Base-by-base conservation (phyloP, 2,888 invertebrate genomes). In the Caenorhabditis sp. region DNA sequence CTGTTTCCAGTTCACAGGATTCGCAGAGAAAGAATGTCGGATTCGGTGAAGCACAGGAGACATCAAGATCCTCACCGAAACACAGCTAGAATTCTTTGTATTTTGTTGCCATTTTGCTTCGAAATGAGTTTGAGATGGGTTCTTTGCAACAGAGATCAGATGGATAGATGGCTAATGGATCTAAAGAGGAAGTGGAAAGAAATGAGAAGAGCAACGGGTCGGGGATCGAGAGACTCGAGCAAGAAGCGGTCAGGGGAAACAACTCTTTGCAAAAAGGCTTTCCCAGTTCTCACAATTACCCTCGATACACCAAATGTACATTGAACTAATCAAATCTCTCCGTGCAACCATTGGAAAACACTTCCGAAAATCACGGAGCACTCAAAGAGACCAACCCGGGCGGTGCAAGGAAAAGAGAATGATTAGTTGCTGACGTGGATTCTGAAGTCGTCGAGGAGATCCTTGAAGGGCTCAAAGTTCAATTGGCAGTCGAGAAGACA, bases 21-120 rank as follows among this genome's bases (percentile, higher is more conserved):
- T 18, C 47, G 32, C 32, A 6, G 32, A 20, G 18, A 11, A 47
- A 20, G 47, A 6, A 18, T 47, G 18, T 47, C 4, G n/a, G 47
- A 47, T 18, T 18, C 47, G 47, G 18, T 4, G 18, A 18, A 20
- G 20, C n/a, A 20, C 2, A n/a, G n/a, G n/a, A n/a, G n/a, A n/a
- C 47, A 47, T 18, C 2, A 13, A 40, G 40, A 47, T 47, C 47
- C 18, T 47, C 47, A 47, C 5, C 47, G 8, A 47, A 47, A 47
- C 47, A 47, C 47, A 13, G 47, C 47, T n/a, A n/a, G n/a, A n/a
- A 47, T 47, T 47, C 47, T 47, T 20, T 47, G 47, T 47, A 47
- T 47, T 2, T 2, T 18, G 47, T 6, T 9, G 47, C 5, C 47
- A 18, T 40, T 40, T 15, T 40, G 13, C 40, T 15, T 40, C 40